A percentile compares a stretch with the other conserved stretches of the same genome.
These are phyloP conservation scores for Axinella damicornis DNA, from an alignment of 37 sponge, comb jelly and placozoan species.

Conservation along the genomic window DNA sequence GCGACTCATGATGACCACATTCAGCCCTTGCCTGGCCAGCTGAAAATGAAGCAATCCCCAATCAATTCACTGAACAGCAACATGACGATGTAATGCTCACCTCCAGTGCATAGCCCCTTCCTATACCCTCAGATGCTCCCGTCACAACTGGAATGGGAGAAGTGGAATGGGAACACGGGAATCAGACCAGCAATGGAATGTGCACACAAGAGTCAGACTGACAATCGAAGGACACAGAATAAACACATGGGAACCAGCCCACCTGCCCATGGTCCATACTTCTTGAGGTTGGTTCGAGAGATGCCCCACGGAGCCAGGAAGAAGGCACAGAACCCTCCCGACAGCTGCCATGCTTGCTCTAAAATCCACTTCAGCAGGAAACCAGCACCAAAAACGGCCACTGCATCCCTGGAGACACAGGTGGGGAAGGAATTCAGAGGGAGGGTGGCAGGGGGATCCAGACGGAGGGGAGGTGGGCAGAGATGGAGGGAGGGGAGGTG, in stretches of 20 bases:
- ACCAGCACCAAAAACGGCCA: conserved; percentile 32
- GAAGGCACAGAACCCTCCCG: conserved; percentile 32
- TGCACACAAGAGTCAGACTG: background rate
- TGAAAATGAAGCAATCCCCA: background rate
- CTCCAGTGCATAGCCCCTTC: conserved; percentile 67
- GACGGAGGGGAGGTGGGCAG: too few species aligned
- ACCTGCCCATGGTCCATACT: conserved; percentile 80
- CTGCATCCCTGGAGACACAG: conserved; percentile 3
- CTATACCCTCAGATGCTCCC: conserved; percentile 76
- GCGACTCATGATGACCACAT: conserved; percentile 57
- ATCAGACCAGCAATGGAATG: background rate
- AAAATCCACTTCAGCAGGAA: background rate
- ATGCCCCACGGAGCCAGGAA: conserved; percentile 50
- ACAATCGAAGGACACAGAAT: too few species aligned
- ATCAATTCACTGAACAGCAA: too few species aligned
- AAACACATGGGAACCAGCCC: too few species aligned
- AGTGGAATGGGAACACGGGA: background rate
- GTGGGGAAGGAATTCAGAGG: too few species aligned
- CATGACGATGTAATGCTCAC: conserved; percentile 1
- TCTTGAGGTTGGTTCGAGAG: conserved; percentile 56
- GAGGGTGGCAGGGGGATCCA: too few species aligned
- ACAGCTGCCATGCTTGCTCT: background rate
- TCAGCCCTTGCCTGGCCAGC: conserved; percentile 58
- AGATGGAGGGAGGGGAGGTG: too few species aligned
- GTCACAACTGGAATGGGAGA: conserved; percentile 48